Base-by-base conservation (phyloP, 2,888 invertebrate species). In the Hemithea aestivaria region DNA sequence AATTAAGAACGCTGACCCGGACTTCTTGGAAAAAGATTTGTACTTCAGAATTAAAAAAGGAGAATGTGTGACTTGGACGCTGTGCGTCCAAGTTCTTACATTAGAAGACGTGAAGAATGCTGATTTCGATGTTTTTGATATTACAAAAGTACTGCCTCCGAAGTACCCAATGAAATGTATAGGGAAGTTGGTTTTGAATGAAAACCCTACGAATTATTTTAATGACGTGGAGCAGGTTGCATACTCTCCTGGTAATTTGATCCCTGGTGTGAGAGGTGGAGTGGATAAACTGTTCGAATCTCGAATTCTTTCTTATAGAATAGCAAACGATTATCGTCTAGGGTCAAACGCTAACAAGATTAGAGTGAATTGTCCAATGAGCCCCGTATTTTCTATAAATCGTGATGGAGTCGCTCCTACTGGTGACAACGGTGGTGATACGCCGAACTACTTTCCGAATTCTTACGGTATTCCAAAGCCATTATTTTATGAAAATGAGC, bases 361-460 rank as follows among this genome's bases (percentile, higher is more conserved):
- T 32, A 94, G 96, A 0, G 95, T 98, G 12, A 98, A 98, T 74
- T 96, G 96, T 72, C 97, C 98, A 0, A 94, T 91, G 56, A 85
- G 85, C 1, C 69, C 83, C n/a, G 78, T 75, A 39, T 76, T 77
- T 35, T 93, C 95, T 65, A 96, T 94, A 66, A 94, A 96, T 73
- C 90, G 97, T 10, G 96, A 97, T 69, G 97, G 97, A 0, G 84
- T 89, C 6, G 91, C 92, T 87, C 88, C 91, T 22, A 84, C 90
- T 9, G 80, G 88, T 12, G 90, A 92, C 55, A 96, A 95, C 66
- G 94, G 94, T 73, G 91, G 89, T 10, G 93, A 93, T 8, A 92
- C 92, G 1, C 97, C 97, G 1, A 97, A 97, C 75, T 98, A 97
- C 68, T 95, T 90, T 79, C 97, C 97, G 0, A 98, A 98, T 82